These are phyloP conservation scores for Panthera leo DNA, from an alignment of 2,113 vertebrate species.

Conservation along the genomic window DNA sequence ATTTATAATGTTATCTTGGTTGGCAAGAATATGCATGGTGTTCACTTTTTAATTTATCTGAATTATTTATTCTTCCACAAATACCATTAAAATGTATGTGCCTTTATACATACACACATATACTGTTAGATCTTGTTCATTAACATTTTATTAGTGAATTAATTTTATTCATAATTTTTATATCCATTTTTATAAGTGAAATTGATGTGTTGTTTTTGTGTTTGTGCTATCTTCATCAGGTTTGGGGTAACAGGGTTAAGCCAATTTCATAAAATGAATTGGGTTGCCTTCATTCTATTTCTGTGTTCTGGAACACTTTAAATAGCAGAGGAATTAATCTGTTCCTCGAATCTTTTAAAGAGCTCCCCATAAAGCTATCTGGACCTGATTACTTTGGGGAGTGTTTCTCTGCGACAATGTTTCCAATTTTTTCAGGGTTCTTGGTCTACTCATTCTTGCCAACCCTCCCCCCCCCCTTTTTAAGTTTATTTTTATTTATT, in stretches of 20 bases:
- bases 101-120: not conserved
- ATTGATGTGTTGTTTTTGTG: not conserved
- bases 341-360: conserved; percentile 7
- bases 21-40: not conserved
- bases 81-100: not conserved
- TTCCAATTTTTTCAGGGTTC: not conserved
- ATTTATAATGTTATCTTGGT: not conserved
- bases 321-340: conserved; percentile 21
- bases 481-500: too few species aligned
- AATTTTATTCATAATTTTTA: not conserved
- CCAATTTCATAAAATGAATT: not conserved
- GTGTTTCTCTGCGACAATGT: not conserved
- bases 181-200: not conserved
- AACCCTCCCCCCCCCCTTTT: too few species aligned
- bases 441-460: not conserved
- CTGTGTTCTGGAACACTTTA: not conserved
- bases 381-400: not conserved
- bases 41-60: not conserved
- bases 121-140: not conserved
- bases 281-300: conserved; percentile 16
- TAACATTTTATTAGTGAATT: not conserved
- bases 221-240: not conserved
- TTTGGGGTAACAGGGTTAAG: not conserved
- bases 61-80: not conserved
- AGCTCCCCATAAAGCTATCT: not conserved